These are phyloP conservation scores for Gymnocypris eckloni DNA, from an alignment of 2,797 vertebrate genomes.

Conservation along the genomic window DNA sequence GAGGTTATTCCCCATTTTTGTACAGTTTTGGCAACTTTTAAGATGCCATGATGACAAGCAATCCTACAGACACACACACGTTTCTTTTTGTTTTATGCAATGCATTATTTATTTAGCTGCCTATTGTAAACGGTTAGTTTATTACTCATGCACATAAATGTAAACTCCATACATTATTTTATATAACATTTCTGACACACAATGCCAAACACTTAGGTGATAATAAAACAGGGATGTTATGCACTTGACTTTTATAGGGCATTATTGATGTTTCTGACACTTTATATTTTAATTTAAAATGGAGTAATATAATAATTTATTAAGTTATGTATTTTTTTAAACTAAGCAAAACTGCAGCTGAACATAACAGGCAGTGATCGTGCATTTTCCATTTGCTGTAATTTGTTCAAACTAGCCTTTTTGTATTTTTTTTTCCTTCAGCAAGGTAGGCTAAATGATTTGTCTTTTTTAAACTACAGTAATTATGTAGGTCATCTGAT, in stretches of 20 bases:
- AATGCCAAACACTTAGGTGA: neutral
- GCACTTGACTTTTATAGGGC: neutral
- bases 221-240: neutral
- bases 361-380: neutral
- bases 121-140: neutral
- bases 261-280: neutral
- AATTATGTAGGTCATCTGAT: neutral
- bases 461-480: neutral
- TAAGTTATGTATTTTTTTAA: neutral
- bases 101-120: neutral
- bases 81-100: neutral
- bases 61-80: neutral
- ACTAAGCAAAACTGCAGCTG: neutral
- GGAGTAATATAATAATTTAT: neutral
- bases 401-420: neutral
- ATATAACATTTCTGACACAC: neutral
- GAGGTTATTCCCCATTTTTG: neutral
- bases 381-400: neutral
- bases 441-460: neutral
- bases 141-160: neutral
- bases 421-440: neutral
- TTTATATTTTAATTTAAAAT: neutral
- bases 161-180: neutral
- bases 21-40: neutral
- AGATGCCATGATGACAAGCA: conserved; percentile 12